Conservation (phyloP, 2,113 vertebrate genomes). For the Mesitornis unicolor region DNA sequence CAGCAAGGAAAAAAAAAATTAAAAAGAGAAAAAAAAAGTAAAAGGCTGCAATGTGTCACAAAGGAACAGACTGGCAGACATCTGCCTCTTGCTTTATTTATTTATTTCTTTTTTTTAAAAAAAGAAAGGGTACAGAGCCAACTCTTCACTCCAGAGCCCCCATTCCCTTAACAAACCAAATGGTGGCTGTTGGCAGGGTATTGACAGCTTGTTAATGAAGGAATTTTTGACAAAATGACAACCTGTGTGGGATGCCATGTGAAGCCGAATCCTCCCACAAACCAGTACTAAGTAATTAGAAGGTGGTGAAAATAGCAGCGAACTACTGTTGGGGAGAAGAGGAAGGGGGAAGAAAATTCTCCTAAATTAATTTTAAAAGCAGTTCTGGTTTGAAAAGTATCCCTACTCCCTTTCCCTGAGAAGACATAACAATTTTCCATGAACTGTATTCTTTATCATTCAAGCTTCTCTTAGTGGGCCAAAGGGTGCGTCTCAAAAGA, state of each 20-base stretch:
- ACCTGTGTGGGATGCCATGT: constrained; percentile 72
- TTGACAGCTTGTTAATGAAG: constrained; percentile 84
- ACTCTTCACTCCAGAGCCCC: constrained; percentile 72
- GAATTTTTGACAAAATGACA: constrained; percentile 82
- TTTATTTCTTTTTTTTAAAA: constrained; percentile 32
- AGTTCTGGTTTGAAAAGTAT: not conserved
- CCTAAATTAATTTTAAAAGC: constrained; percentile 51
- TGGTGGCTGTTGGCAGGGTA: constrained; percentile 77
- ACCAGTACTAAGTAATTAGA: constrained; percentile 69
- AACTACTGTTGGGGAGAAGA: constrained; percentile 45
- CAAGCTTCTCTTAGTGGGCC: not conserved
- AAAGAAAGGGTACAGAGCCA: constrained; percentile 63
- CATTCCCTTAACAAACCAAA: constrained; percentile 77
- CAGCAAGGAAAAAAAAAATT: not conserved
- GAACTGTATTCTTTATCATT: not conserved
- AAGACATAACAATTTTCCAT: not conserved
- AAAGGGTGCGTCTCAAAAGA: not conserved
- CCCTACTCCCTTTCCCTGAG: not conserved
- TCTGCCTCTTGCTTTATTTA: constrained; percentile 77
- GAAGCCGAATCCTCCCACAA: constrained; percentile 69
- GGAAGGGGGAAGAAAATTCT: not conserved
- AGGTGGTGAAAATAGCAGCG: constrained; percentile 76
- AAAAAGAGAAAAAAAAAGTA: not conserved
- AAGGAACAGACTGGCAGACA: constrained; percentile 81
- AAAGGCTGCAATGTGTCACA: constrained; percentile 63